Evolutionary conservation across 2,797 vertebrate species (phyloP), one percentile per base, ranked within the genome.

Genomic region (Ctenochaetus hawaiiensis): DNA sequence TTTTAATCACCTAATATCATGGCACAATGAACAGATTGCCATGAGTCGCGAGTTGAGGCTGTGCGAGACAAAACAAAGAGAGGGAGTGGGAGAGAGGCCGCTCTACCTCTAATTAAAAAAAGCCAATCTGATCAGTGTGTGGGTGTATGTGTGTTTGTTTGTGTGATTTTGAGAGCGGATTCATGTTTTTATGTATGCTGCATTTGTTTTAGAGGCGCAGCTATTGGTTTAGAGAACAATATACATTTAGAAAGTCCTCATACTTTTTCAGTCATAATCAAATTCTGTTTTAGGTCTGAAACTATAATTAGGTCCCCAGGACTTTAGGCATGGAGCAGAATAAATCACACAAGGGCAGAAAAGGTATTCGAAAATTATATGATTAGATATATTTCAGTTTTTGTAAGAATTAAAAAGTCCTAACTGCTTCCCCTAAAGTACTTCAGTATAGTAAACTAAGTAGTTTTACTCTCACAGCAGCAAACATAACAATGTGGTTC

Each of bases 1-100:
- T 94, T 93, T 93, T 93, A 94, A 94, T 95, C 90, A 94, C 86
- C 91, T 91, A 93, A 94, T 93, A 92, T 94, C 88, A 93, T 89
- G 91, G 89, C 91, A 92, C 89, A 91, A 89, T 93, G 91, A 94
- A 88, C 91, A 93, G 90, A 93, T 93, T 91, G 81, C 82, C 83
- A 86, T 39, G 77, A 93, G 90, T 89, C 59, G 54, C 77, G 64
- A 90, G 86, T 86, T 71, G 82, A 86, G 84, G 83, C 87, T 61
- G 44, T 67, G 47, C 6, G 77, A 89, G 87, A 93, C 82, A 85
- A 84, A 92, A 90, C 79, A 91, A 84, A 82, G 59, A 75, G 63
- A 81, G 66, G 30, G 52, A 80, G 37, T 61, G 62, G 62, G 62
- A 72, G 69, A 77, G 58, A 75, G 65, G 61, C 53, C 47, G 60